Percentiles rank a stretch among this genome's conserved stretches.
Conservation (phyloP, 35 echinoderm and acorn worm species). For the Antedon bifida region DNA sequence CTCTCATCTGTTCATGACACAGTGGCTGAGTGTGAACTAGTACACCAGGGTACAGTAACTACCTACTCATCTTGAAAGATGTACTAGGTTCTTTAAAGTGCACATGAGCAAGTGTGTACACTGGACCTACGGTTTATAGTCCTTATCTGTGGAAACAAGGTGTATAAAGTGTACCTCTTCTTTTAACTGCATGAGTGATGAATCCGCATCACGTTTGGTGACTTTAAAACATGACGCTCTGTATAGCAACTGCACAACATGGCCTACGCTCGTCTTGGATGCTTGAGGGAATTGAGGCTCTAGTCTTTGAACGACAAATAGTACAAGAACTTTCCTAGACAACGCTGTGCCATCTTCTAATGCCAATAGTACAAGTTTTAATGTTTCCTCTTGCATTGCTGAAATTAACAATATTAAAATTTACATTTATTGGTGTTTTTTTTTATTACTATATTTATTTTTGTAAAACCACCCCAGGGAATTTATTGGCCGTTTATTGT, state of each 20-base stretch:
- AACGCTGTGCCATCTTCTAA: constrained; percentile 77
- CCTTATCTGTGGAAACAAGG: too few species aligned
- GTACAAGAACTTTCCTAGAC: constrained; percentile 93
- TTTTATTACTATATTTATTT: too few species aligned
- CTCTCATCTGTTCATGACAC: too few species aligned
- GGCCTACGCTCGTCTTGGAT: constrained; percentile 94
- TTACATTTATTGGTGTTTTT: background rate
- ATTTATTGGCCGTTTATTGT: too few species aligned
- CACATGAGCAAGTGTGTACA: too few species aligned
- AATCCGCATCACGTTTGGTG: constrained; percentile 86
- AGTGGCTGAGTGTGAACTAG: too few species aligned
- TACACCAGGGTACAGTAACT: too few species aligned
- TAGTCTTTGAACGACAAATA: constrained; percentile 90
- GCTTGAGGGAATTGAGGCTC: constrained; percentile 90
- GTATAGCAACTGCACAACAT: constrained; percentile 97
- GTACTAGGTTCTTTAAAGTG: too few species aligned
- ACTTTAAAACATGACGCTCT: constrained; percentile 96
- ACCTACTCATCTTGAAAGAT: too few species aligned
- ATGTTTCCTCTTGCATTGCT: constrained; percentile 96
- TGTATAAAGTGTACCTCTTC: too few species aligned
- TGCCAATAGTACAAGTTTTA: constrained; percentile 83
- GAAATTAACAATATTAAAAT: background rate
- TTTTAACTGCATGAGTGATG: constrained; percentile 91
- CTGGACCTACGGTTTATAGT: too few species aligned
- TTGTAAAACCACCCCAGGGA: too few species aligned